Conservation (phyloP, 2,797 vertebrate species). For the Enteromius unitaeniatus region DNA sequence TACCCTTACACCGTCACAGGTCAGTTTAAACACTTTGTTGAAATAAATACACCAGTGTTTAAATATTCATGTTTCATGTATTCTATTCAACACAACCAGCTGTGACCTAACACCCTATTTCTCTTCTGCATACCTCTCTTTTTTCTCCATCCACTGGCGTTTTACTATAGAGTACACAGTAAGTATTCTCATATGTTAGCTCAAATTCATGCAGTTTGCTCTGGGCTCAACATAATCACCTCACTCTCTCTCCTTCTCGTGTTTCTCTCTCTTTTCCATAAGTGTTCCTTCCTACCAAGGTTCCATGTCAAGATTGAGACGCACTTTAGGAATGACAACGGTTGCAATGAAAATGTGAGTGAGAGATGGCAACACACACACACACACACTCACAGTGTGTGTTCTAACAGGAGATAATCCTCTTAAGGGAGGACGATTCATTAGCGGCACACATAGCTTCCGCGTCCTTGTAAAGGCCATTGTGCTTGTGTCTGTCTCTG, state of each 20-base stretch:
- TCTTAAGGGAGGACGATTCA: slow-evolving; percentile 48
- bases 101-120: slow-evolving; percentile 42
- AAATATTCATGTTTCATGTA: not conserved
- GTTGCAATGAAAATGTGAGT: slow-evolving; percentile 82
- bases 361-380: slow-evolving; percentile 17
- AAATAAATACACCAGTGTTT: slow-evolving; percentile 20
- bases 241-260: slow-evolving; percentile 3
- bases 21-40: slow-evolving; percentile 45
- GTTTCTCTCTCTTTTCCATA: not conserved
- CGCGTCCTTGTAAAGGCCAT: slow-evolving; percentile 31
- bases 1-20: slow-evolving; percentile 85
- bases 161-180: slow-evolving; percentile 79
- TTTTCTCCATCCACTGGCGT: slow-evolving; percentile 48
- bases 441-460: not conserved
- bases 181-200: slow-evolving; percentile 74
- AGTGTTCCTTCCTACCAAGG: slow-evolving; percentile 83
- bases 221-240: slow-evolving; percentile 46
- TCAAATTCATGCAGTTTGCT: slow-evolving; percentile 62
- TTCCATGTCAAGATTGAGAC: slow-evolving; percentile 85
- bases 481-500: slow-evolving; percentile 27
- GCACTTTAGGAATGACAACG: slow-evolving; percentile 84
- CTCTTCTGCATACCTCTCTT: slow-evolving; percentile 26
- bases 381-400: not conserved
- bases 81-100: slow-evolving; percentile 19
- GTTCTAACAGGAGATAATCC: slow-evolving; percentile 35